Evolutionary conservation across 1,140 invertebrate species (phyloP).

Genomic region (Cydia amplana): DNA sequence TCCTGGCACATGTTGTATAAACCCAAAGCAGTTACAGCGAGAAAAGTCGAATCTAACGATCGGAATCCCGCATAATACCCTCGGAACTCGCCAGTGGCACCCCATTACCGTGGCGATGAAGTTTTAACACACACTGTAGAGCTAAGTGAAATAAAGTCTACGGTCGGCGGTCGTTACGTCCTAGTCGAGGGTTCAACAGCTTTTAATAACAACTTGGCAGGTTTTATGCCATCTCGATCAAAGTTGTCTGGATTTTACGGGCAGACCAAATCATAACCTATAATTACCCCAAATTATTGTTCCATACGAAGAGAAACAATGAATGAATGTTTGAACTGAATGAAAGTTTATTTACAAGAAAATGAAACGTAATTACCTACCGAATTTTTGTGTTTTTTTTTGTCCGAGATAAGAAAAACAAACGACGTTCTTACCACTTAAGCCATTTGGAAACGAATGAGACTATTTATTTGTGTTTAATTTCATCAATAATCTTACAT

Average conservation of each 20-base stretch:
- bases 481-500: no score
- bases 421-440: no score
- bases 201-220: background rate
- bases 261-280: background rate
- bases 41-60: slow-evolving; percentile 5
- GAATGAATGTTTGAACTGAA: no score
- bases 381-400: no score
- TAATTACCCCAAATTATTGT: no score
- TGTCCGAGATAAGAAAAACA: no score
- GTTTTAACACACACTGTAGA: slow-evolving; percentile 4
- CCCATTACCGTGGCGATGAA: slow-evolving; percentile 11
- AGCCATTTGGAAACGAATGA: no score
- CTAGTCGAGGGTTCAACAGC: background rate
- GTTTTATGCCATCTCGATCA: background rate
- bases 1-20: background rate
- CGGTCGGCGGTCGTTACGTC: background rate
- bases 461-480: no score
- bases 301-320: no score
- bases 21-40: background rate
- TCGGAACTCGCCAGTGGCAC: background rate
- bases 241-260: background rate
- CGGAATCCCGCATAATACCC: background rate
- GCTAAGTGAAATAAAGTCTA: slow-evolving; percentile 27
- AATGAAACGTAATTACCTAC: no score
- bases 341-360: no score